A percentile compares a stretch with the other conserved stretches of the same genome.
Conservation (phyloP, 2,113 vertebrate genomes). For the Microtus oregoni region DNA sequence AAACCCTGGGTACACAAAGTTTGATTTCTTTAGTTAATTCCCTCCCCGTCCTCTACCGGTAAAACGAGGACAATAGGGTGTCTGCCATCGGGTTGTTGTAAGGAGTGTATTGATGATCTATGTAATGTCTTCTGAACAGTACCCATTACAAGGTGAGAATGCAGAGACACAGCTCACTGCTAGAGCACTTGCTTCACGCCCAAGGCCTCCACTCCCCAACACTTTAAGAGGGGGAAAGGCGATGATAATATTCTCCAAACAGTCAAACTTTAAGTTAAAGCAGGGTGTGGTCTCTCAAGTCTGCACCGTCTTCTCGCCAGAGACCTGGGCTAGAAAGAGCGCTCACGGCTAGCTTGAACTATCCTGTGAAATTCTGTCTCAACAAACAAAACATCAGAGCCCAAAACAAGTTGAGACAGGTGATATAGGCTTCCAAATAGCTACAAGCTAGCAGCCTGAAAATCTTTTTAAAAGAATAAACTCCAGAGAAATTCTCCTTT, state of each 20-base stretch:
- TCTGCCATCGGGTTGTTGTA: background rate
- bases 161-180: no score
- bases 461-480: conserved; percentile 21
- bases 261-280: background rate
- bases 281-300: background rate
- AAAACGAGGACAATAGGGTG: background rate
- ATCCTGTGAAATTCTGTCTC: background rate
- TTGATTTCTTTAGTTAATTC: background rate
- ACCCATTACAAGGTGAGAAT: background rate
- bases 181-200: background rate
- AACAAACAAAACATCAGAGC: background rate
- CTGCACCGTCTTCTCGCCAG: background rate
- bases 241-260: background rate
- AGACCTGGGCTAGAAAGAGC: background rate
- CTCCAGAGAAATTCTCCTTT: background rate
- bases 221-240: background rate
- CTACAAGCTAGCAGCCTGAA: background rate
- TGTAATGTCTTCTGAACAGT: background rate
- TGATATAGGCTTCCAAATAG: background rate
- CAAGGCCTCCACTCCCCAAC: background rate
- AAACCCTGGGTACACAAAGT: background rate
- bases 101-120: background rate
- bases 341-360: background rate
- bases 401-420: background rate
- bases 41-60: background rate